Percentiles rank a stretch among this genome's conserved stretches.
phyloP scores from a whole-genome alignment of 2,888 invertebrate genomes.

The Drosophila putrida region DNA sequence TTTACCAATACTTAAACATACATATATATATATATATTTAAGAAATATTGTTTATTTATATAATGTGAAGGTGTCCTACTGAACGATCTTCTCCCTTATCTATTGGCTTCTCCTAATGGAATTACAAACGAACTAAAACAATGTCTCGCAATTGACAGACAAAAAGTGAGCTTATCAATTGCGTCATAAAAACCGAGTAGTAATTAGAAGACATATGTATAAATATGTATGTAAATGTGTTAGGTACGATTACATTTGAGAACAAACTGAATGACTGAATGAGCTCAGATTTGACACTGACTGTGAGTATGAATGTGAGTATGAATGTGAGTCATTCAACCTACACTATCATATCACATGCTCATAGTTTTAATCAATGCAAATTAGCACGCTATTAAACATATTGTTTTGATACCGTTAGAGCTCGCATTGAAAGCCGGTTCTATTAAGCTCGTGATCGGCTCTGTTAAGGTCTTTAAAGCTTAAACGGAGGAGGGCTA shows the following conservation, averaged over 20 bases:
- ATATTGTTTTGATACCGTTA: constrained; percentile 37
- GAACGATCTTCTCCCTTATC: constrained; percentile 49
- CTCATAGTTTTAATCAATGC: constrained; percentile 51
- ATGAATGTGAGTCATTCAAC: constrained; percentile 44
- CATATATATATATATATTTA: not conserved
- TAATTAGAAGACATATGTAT: constrained; percentile 21
- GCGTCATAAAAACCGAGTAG: constrained; percentile 40
- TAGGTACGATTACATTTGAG: not conserved
- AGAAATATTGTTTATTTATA: constrained; percentile 1
- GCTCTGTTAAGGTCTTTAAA: constrained; percentile 26
- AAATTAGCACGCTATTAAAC: constrained; percentile 61
- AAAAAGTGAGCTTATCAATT: constrained; percentile 64
- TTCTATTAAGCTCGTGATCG: constrained; percentile 45
- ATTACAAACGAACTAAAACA: constrained; percentile 31
- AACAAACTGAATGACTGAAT: constrained; percentile 11
- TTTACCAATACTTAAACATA: not conserved
- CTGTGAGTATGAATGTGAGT: not conserved
- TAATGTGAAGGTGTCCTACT: constrained; percentile 32
- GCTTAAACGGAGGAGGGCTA: constrained; percentile 4
- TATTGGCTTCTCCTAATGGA: constrained; percentile 43
- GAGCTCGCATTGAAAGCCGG: constrained; percentile 24
- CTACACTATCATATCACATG: constrained; percentile 54
- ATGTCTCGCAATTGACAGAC: constrained; percentile 19
- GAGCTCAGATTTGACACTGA: constrained; percentile 34
- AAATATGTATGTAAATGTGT: constrained; percentile 17